A percentile compares a stretch with the other conserved stretches of the same genome.
phyloP scores from a whole-genome alignment of 2,888 invertebrate genomes.

The Drosophila neoperkinsi region DNA sequence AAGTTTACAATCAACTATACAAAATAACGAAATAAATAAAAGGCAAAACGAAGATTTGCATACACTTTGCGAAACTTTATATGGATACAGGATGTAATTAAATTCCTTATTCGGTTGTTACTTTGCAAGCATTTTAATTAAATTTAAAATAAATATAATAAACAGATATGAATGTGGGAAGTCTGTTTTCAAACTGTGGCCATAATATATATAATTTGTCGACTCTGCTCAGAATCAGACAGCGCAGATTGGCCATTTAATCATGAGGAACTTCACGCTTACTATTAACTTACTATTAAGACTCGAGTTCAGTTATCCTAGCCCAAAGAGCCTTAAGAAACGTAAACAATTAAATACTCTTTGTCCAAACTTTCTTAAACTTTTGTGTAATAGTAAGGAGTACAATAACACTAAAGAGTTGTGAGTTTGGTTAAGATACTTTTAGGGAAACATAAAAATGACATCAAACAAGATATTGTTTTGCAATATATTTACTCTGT shows the following conservation, averaged over 20 bases:
- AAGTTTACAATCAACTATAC: slow-evolving; percentile 7
- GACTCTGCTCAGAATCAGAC: background rate
- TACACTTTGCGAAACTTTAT: background rate
- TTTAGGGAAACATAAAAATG: background rate
- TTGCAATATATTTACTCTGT: background rate
- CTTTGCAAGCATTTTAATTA: background rate
- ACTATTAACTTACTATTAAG: background rate
- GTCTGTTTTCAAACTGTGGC: background rate
- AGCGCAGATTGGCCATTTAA: background rate
- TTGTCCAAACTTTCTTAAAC: no score
- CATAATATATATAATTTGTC: background rate
- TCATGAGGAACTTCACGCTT: background rate
- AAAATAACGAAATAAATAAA: background rate
- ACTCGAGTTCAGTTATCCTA: background rate
- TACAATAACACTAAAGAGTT: no score
- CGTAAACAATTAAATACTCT: background rate
- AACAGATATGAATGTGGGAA: background rate
- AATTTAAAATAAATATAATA: background rate
- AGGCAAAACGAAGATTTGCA: background rate
- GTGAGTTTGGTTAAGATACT: no score
- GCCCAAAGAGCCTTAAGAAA: no score
- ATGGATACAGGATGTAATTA: background rate
- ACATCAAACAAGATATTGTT: no score
- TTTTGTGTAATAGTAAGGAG: no score
- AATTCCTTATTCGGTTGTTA: background rate